phyloP scores from a whole-genome alignment of 2,888 invertebrate species.

The Cryptosula pallasiana region DNA sequence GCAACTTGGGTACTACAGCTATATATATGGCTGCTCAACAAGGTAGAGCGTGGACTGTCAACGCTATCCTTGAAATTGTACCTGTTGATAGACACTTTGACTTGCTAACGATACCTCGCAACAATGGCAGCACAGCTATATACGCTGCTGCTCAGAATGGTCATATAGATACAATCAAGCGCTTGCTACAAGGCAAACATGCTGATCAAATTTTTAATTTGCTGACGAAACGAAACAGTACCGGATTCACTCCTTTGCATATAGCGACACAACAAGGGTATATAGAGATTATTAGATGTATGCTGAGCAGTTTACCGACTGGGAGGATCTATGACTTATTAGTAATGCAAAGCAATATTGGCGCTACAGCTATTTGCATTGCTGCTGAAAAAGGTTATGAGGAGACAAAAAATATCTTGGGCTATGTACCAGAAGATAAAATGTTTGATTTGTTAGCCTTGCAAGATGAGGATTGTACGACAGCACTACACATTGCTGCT shows the following conservation, averaged over 20 bases:
- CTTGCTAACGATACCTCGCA: not conserved
- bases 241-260: not conserved
- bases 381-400: not conserved
- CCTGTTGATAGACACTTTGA: not conserved
- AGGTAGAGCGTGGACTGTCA: too few species aligned
- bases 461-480: not conserved
- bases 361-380: not conserved
- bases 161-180: not conserved
- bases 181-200: not conserved
- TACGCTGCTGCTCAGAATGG: not conserved
- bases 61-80: not conserved
- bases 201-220: not conserved
- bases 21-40: not conserved
- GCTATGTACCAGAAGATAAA: not conserved
- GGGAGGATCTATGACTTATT: not conserved
- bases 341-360: not conserved
- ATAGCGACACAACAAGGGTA: not conserved
- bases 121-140: not conserved
- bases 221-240: not conserved
- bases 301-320: not conserved
- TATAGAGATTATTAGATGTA: not conserved
- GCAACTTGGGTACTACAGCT: not conserved
- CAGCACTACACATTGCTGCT: not conserved
- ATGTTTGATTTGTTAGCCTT: not conserved
- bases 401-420: not conserved